A percentile compares a stretch with the other conserved stretches of the same genome.
phyloP scores from a whole-genome alignment of 2,113 vertebrate genomes.

The Nansenia antarctica region DNA sequence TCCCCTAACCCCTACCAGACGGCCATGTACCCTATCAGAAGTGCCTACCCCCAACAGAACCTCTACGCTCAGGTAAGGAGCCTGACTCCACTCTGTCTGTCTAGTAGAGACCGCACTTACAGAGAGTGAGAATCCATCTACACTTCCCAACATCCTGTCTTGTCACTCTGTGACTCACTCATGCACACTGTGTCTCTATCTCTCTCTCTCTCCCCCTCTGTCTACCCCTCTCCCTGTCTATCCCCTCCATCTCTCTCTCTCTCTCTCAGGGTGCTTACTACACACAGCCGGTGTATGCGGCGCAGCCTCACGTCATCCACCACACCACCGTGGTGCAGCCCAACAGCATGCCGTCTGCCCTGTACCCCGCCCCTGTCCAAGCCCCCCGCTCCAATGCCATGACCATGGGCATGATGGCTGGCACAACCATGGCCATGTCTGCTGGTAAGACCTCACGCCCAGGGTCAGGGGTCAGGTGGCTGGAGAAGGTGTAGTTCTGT shows the following conservation, averaged over 20 bases:
- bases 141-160: background rate
- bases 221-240: background rate
- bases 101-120: no score
- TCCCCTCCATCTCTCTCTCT: background rate
- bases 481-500: background rate
- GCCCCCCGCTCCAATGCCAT: slow-evolving; percentile 88
- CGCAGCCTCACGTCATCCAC: slow-evolving; percentile 98
- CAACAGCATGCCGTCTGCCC: slow-evolving; percentile 98
- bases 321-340: slow-evolving; percentile 99
- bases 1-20: slow-evolving; percentile 95
- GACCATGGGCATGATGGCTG: slow-evolving; percentile 97
- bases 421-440: slow-evolving; percentile 99
- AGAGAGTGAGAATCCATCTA: background rate
- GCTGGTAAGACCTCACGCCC: slow-evolving; percentile 79
- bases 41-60: slow-evolving; percentile 97
- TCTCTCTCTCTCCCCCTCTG: no score
- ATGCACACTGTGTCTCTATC: background rate
- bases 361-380: slow-evolving; percentile 91
- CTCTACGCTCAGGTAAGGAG: slow-evolving; percentile 90
- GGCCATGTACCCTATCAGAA: slow-evolving; percentile 98
- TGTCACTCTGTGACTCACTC: background rate
- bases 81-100: background rate
- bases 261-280: slow-evolving; percentile 92
- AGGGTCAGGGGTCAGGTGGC: background rate
- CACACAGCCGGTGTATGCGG: slow-evolving; percentile 95